phyloP scores from a whole-genome alignment of 2,888 invertebrate genomes.

The Agapostemon virescens region DNA sequence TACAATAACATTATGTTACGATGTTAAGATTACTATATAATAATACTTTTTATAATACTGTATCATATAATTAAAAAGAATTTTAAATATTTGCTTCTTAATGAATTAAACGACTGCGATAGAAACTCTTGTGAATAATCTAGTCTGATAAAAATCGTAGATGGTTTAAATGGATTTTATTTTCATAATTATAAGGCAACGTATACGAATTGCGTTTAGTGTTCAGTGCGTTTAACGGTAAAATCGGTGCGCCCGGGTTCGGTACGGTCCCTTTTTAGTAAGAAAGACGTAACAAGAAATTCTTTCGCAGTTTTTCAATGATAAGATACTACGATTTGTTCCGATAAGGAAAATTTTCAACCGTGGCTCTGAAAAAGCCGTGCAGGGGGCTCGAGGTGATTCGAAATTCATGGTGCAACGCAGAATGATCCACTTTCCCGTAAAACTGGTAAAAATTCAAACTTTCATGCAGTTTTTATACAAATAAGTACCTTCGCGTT shows the following conservation, averaged over 20 bases:
- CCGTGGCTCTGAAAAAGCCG: not conserved
- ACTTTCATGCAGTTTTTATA: no score
- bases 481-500: no score
- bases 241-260: not conserved
- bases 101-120: no score
- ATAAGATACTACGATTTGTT: constrained; percentile 34
- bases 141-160: not conserved
- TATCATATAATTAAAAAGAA: no score
- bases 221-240: not conserved
- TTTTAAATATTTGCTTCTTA: no score
- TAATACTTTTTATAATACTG: no score
- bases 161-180: not conserved
- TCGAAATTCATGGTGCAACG: constrained; percentile 30
- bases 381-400: not conserved
- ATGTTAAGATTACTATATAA: no score
- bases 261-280: not conserved
- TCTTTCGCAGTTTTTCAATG: constrained; percentile 8
- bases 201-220: not conserved
- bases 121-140: no score
- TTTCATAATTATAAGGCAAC: not conserved
- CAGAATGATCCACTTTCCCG: no score
- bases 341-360: constrained; percentile 20
- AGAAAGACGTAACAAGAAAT: constrained; percentile 1
- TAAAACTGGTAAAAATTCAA: no score
- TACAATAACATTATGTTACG: no score